phyloP scores from a whole-genome alignment of 2,888 invertebrate genomes.

The Tetropium fuscum region DNA sequence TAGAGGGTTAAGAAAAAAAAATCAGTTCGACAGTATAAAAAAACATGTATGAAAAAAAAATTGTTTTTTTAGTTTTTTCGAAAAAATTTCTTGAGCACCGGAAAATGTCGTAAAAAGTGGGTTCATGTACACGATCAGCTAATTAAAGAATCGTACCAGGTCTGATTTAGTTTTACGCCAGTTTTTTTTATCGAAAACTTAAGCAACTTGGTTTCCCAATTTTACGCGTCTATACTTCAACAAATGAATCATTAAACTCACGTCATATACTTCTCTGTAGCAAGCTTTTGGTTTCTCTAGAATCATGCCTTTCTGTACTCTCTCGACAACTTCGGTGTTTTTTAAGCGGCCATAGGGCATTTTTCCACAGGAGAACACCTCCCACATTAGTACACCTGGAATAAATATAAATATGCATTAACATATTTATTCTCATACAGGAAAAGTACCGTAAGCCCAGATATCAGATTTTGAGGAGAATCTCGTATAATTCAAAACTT shows the following conservation, averaged over 20 bases:
- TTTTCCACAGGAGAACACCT: conserved; percentile 95
- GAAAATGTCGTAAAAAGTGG: no score
- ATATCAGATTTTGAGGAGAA: conserved; percentile 98
- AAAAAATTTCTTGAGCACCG: no score
- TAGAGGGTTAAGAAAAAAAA: no score
- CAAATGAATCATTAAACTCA: conserved; percentile 65
- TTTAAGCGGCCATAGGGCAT: conserved; percentile 96
- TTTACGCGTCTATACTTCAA: background rate
- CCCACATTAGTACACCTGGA: conserved; percentile 95
- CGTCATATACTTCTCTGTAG: conserved; percentile 92
- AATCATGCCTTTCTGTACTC: conserved; percentile 90
- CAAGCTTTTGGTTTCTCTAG: conserved; percentile 91
- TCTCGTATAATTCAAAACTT: conserved; percentile 93
- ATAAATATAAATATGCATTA: background rate
- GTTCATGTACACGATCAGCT: no score
- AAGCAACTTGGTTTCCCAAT: background rate
- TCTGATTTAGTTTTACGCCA: no score
- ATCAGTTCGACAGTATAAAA: no score
- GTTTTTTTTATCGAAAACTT: no score
- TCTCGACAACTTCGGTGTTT: conserved; percentile 94
- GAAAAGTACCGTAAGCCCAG: conserved; percentile 92
- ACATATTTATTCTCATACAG: background rate
- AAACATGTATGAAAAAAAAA: no score
- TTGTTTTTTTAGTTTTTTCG: no score
- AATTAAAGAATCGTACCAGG: no score